Base-by-base conservation (phyloP, 1,140 invertebrate genomes). In the Drosophila tsacasi region DNA sequence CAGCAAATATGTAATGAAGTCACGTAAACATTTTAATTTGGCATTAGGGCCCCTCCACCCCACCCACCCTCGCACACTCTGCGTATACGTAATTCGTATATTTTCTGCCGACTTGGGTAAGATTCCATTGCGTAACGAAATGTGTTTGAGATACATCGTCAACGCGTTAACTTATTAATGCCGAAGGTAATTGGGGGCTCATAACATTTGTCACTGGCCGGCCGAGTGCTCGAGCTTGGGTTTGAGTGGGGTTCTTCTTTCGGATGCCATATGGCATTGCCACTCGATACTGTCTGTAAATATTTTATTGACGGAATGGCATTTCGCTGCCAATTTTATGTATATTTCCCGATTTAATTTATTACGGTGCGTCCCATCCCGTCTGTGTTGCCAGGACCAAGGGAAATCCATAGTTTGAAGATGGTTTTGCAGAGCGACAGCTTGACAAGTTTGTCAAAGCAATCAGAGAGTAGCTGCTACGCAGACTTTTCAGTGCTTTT, bases 1-100 rank as follows among this genome's bases (percentile, higher is more conserved):
- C 67, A 55, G 63, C 57, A 78, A 72, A 79, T 79, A 74, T 65
- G 65, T 82, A 89, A 89, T 89, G 84, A 89, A 84, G 81, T 89
- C 84, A 89, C 84, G 84, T 89, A 84, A 90, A 84, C 69, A 84
- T 89, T 89, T 89, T 84, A 89, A 90, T 84, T 89, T 90, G 74
- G 65, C 69, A 89, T 89, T 90, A 89, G 79, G 83, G 69, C 54
- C 55, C 32, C 66, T 1, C 2, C 25, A 27, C 54, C 55, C 32
- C 65, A 32, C 66, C 21, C 8, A 23, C 32, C 7, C 32, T 6
- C 32, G 7, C 9, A 57, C 54, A 44, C 37, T n/a, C 39, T 52
- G 37, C 39, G 60, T 52, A 75, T 60, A 69, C 62, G 57, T 32
- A 59, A 71, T 35, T 9, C 39, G 50, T 37, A 61, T 19, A 75